Evolutionary conservation across 2,888 invertebrate genomes (phyloP).

Genomic region (Augiades crinisus): DNA sequence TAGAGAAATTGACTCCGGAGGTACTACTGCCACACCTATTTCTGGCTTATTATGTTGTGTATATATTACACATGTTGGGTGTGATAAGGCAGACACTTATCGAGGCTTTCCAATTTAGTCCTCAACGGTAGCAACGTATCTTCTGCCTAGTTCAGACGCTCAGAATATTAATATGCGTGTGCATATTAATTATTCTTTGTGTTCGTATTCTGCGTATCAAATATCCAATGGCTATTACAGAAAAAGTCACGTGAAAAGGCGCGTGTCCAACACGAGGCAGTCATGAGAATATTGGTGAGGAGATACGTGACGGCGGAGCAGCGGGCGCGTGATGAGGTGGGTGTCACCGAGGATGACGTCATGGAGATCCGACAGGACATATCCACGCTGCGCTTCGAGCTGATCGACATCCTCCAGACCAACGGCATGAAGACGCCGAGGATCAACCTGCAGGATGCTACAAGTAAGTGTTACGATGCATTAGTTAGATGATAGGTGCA

Average conservation of each 20-base stretch:
- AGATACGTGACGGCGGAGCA: conserved; percentile 96
- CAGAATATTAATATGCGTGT: too few relatives aligned
- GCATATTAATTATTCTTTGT: too few relatives aligned
- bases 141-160: too few relatives aligned
- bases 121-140: too few relatives aligned
- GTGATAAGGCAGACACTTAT: too few relatives aligned
- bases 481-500: too few relatives aligned
- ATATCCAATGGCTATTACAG: conserved; percentile 65
- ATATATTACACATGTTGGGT: too few relatives aligned
- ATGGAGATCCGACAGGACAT: conserved; percentile 99
- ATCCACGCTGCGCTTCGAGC: conserved; percentile 95
- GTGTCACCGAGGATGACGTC: conserved; percentile 98
- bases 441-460: conserved; percentile 84
- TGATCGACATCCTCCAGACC: conserved; percentile 93
- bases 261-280: conserved; percentile 87
- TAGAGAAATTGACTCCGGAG: too few relatives aligned
- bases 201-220: too few relatives aligned
- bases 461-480: conserved; percentile 65
- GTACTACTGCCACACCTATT: too few relatives aligned
- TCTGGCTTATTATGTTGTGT: too few relatives aligned
- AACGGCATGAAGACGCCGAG: conserved; percentile 94
- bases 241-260: conserved; percentile 88
- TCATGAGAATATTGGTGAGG: conserved; percentile 93
- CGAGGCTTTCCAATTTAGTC: too few relatives aligned
- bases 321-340: conserved; percentile 92